Percentiles rank a stretch among this genome's conserved stretches.
Conservation (phyloP, 2,888 invertebrate genomes). For the Platynereis dumerilii region DNA sequence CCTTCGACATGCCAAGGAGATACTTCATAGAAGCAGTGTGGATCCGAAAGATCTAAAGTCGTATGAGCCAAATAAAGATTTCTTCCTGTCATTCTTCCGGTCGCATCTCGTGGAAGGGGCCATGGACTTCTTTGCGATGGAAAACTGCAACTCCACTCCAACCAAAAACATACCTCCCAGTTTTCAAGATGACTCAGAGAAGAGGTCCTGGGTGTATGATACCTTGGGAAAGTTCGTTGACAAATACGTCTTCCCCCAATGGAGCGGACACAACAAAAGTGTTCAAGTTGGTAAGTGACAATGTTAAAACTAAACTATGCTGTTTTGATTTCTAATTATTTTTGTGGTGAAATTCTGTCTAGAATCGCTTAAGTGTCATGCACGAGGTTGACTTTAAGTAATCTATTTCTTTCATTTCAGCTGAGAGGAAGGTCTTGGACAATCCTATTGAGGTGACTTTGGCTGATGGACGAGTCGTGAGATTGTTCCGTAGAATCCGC, state of each 20-base stretch:
- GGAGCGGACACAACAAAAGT: background rate
- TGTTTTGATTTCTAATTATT: no score
- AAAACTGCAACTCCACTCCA: background rate
- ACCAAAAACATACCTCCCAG: background rate
- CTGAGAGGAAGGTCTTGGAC: no score
- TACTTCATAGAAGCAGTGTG: background rate
- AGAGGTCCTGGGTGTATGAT: conserved; percentile 3
- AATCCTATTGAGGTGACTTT: no score
- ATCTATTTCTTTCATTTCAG: no score
- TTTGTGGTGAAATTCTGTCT: no score
- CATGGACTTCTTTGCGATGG: conserved; percentile 1
- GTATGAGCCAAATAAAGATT: background rate
- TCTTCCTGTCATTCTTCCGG: background rate
- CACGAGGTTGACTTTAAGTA: no score
- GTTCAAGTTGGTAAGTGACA: background rate
- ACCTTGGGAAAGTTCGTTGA: background rate
- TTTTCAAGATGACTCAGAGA: background rate
- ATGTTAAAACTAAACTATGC: no score
- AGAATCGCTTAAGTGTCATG: no score
- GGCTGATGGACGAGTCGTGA: no score
- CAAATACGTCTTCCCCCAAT: background rate
- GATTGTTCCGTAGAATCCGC: no score
- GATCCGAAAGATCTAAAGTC: background rate
- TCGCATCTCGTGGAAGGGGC: background rate
- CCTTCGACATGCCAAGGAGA: background rate